Base-by-base conservation (phyloP, 2,888 invertebrate genomes). In the Julus scanicus region DNA sequence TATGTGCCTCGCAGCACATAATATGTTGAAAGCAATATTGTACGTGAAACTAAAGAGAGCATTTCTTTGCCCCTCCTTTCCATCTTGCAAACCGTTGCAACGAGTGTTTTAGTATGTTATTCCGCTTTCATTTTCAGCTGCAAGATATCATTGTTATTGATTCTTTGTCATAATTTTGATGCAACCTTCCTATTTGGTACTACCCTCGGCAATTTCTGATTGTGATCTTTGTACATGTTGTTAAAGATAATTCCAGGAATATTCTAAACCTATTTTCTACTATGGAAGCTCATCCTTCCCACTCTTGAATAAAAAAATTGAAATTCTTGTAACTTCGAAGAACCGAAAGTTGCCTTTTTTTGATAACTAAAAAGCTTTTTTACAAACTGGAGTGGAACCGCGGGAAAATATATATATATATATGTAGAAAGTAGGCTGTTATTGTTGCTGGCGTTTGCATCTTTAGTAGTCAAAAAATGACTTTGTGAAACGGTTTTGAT, bases 381-480 rank as follows among this genome's bases (percentile, higher is more conserved):
- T 80, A 13, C 80, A 80, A 80, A 80, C 80, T 80, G 37, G 37
- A 80, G 71, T 71, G 71, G n/a, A 71, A 20, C 71, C 8, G 29
- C 71, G 29, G 71, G 71, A 11, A 71, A 71, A 71, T 71, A 71
- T 53, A 13, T n/a, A n/a, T n/a, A 71, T 71, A 71, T 53, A 13
- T n/a, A n/a, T n/a, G 57, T 29, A 29, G 80, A 80, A 80, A 80
- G 80, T 37, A 80, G 37, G 37, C 80, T 80, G 80, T 80, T 80
- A 80, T 80, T 80, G 80, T 80, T 80, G 80, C 80, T 37, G 37
- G 80, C 80, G 37, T 80, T 80, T 13, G 37, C 80, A 80, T 80
- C 71, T 80, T 80, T 80, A 37, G 80, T 13, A 80, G 80, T 80
- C 80, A 37, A 80, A 80, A 80, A 80, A 80, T 80, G 80, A 37